Evolutionary conservation across 1,140 invertebrate species (phyloP).

Genomic region (Matsumurasca onukii): DNA sequence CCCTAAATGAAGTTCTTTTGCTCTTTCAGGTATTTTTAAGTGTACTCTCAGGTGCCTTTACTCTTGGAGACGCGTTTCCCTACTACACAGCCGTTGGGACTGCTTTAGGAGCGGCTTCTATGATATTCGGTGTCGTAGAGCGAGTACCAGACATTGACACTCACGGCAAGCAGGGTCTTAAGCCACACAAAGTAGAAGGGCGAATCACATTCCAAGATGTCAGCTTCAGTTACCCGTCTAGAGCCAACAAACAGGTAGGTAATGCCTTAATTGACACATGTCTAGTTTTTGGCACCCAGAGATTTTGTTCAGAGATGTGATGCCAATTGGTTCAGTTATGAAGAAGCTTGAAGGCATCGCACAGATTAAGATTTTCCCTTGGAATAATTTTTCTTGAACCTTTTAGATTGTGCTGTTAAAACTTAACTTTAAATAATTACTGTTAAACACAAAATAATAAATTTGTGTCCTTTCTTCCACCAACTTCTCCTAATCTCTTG

Average conservation of each 20-base stretch:
- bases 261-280: not conserved
- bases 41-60: slow-evolving; percentile 76
- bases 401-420: too few relatives aligned
- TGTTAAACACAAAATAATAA: too few relatives aligned
- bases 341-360: too few relatives aligned
- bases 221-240: slow-evolving; percentile 76
- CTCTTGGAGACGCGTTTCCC: slow-evolving; percentile 76
- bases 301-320: too few relatives aligned
- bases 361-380: too few relatives aligned
- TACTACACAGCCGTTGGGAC: slow-evolving; percentile 73
- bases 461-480: too few relatives aligned
- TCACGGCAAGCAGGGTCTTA: slow-evolving; percentile 59
- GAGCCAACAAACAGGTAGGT: slow-evolving; percentile 55
- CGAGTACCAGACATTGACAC: slow-evolving; percentile 71
- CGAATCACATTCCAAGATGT: slow-evolving; percentile 74
- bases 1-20: not conserved
- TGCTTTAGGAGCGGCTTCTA: slow-evolving; percentile 74
- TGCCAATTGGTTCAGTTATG: too few relatives aligned
- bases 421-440: too few relatives aligned
- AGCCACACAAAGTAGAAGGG: slow-evolving; percentile 61
- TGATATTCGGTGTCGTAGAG: slow-evolving; percentile 77
- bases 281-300: too few relatives aligned
- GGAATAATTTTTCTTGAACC: too few relatives aligned
- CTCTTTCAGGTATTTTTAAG: slow-evolving; percentile 61
- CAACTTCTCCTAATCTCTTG: too few relatives aligned